Conservation (phyloP, 2,797 vertebrate genomes). For the Triplophysa bombifrons region DNA sequence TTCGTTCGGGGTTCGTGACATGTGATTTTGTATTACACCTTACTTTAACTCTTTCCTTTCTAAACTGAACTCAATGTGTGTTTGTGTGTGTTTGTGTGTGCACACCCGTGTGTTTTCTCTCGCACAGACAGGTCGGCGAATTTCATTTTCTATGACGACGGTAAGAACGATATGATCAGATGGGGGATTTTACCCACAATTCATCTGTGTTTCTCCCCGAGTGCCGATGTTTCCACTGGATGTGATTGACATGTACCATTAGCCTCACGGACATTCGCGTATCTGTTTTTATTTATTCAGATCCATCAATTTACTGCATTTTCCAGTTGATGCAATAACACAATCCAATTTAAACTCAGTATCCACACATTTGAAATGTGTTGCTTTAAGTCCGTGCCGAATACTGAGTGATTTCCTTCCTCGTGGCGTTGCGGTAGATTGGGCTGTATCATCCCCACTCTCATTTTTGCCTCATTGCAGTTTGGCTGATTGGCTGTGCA, state of each 20-base stretch:
- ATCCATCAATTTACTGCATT: conserved; percentile 45
- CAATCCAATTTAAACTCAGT: conserved; percentile 38
- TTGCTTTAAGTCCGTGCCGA: conserved; percentile 19
- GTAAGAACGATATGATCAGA: conserved; percentile 78
- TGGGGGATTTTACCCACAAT: conserved; percentile 43
- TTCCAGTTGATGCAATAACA: conserved; percentile 31
- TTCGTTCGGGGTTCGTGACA: conserved; percentile 19
- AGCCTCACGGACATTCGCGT: conserved; percentile 27
- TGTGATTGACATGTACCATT: conserved; percentile 49
- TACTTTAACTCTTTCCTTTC: conserved; percentile 48
- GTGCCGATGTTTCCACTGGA: conserved; percentile 46
- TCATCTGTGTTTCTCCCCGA: conserved; percentile 55
- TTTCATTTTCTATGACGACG: conserved; percentile 85
- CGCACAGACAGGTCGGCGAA: conserved; percentile 79
- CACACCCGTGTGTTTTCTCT: conserved; percentile 53
- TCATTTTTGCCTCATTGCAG: conserved; percentile 39
- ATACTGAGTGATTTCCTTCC: conserved; percentile 35
- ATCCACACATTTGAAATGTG: conserved; percentile 44
- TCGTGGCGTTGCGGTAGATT: conserved; percentile 23
- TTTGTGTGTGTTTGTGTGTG: conserved; percentile 8
- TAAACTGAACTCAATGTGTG: conserved; percentile 50
- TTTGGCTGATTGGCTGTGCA: conserved; percentile 43
- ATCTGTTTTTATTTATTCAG: conserved; percentile 36
- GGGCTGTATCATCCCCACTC: conserved; percentile 26
- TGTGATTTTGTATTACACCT: conserved; percentile 42